These are phyloP conservation scores for Neuroscelio doddi DNA, from an alignment of 2,888 invertebrate species.

Conservation along the genomic window DNA sequence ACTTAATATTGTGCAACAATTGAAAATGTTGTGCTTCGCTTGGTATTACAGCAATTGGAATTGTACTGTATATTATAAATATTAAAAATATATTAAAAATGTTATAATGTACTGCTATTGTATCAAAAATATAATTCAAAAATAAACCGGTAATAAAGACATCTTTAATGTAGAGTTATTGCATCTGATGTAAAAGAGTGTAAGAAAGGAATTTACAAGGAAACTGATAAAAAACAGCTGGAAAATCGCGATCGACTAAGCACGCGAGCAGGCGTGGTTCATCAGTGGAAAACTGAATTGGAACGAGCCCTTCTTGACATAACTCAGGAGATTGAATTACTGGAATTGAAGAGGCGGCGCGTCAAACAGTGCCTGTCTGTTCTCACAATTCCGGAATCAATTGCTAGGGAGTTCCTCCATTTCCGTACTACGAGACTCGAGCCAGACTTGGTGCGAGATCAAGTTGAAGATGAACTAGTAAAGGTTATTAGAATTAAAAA, in stretches of 20 bases:
- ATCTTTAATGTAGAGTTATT: conserved; percentile 45
- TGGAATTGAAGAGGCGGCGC: conserved; percentile 80
- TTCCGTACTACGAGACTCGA: conserved; percentile 80
- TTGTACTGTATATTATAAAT: conserved; percentile 21
- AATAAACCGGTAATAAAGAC: background rate
- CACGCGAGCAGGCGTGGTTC: conserved; percentile 80
- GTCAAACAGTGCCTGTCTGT: conserved; percentile 80
- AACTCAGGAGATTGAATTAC: conserved; percentile 79
- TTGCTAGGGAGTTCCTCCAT: conserved; percentile 84
- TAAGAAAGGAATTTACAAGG: conserved; percentile 78
- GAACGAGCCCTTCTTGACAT: conserved; percentile 80
- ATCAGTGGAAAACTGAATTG: conserved; percentile 84
- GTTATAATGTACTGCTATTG: too few relatives aligned
- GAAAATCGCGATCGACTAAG: conserved; percentile 80
- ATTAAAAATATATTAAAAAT: conserved; percentile 6
- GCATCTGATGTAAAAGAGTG: conserved; percentile 77
- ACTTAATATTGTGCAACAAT: too few relatives aligned
- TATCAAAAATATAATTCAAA: too few relatives aligned
- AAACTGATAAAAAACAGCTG: conserved; percentile 79
- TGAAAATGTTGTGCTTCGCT: too few relatives aligned
- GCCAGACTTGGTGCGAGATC: conserved; percentile 83
- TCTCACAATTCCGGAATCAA: conserved; percentile 82
- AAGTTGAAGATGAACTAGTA: conserved; percentile 84
- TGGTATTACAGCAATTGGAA: too few relatives aligned
- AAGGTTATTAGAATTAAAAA: conserved; percentile 70